Base-by-base conservation (phyloP, 2,113 vertebrate species). In the Stictonetta naevosa region DNA sequence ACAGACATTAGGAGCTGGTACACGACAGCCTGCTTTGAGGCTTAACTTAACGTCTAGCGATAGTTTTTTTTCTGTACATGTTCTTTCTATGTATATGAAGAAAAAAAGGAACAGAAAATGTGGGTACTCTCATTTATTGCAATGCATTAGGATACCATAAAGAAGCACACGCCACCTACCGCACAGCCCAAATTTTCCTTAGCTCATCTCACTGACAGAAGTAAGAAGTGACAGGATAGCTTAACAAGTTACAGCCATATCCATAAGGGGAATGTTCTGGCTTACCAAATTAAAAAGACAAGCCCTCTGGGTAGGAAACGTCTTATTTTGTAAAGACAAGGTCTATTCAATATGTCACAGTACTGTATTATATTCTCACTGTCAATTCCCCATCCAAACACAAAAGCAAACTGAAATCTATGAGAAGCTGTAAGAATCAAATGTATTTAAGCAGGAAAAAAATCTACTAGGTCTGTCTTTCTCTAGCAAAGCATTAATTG, bases 331-430 rank as follows among this genome's bases (percentile, higher is more conserved):
- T 50, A 73, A 69, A 93, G 56, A 63, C 17, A 74, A 62, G 12
- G 29, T 81, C 58, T 86, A 22, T 81, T 89, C 33, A 60, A 22
- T 36, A 56, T 64, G 38, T 52, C 52, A 78, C 22, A 46, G 17
- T 36, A 91, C 1, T 0, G 0, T 38, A 10, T 78, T 88, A 46
- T 25, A 69, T 19, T 91, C 20, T 56, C 8, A 6, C 36, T 86
- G 29, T 42, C 46, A 93, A 38, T 67, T 88, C 22, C 13, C 26
- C 86, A 74, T 28, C 4, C 23, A 88, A 92, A 74, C 36, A 11
- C 3, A 74, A 77, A 77, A 74, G 21, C 11, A 88, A 92, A 85
- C 22, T 69, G 9, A 80, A 88, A 88, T 20, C 46, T 55, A 34
- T 23, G 33, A 55, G 18, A 38, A 34, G 23, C 69, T 92, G 83